Conservation (phyloP, 2,797 vertebrate species). For the Buceros bicornis region DNA sequence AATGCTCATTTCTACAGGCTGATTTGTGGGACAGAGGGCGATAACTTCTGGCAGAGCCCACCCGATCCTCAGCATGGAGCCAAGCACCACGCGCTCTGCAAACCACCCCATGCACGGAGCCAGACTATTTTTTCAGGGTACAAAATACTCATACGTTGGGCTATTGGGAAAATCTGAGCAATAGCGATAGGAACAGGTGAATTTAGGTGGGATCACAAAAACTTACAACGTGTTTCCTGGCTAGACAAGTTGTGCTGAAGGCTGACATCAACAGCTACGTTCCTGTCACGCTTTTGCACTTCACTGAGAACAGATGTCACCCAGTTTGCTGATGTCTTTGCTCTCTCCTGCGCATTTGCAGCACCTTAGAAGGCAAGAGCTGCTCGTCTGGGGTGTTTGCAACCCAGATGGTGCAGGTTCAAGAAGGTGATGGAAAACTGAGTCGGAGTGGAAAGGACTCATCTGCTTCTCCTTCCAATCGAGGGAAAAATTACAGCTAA, state of each 20-base stretch:
- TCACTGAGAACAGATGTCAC: constrained; percentile 4
- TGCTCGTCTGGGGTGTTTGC: neutral
- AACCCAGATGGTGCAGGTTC: constrained; percentile 21
- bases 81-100: neutral
- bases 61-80: neutral
- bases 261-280: neutral
- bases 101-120: neutral
- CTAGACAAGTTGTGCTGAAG: neutral
- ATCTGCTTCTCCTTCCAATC: constrained; percentile 8
- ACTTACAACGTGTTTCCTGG: neutral
- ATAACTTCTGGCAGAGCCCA: neutral
- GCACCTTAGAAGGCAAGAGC: neutral
- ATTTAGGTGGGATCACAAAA: constrained; percentile 2
- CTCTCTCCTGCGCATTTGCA: neutral
- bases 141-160: neutral
- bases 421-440: constrained; percentile 7
- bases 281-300: neutral
- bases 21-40: neutral
- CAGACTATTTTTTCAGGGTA: neutral
- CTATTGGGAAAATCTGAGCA: neutral
- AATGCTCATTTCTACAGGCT: neutral
- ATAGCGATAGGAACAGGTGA: neutral
- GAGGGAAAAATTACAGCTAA: neutral
- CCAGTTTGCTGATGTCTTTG: neutral
- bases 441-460: neutral